Conservation (phyloP, 2,888 invertebrate genomes). For the Cephus nigrinus region DNA sequence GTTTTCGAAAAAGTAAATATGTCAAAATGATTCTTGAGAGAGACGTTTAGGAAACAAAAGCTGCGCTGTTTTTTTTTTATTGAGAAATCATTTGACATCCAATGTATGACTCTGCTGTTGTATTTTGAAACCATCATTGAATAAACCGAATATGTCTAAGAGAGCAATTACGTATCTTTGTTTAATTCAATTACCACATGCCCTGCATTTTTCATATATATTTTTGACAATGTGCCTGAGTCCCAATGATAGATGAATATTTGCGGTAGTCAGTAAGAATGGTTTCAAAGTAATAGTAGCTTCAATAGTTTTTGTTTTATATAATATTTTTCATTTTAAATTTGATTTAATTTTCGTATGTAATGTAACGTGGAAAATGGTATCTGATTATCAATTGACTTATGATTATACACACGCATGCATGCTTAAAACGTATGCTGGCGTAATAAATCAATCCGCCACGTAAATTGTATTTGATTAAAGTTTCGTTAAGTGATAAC, state of each 20-base stretch:
- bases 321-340: not conserved
- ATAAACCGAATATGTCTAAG: slow-evolving; percentile 52
- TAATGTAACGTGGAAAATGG: no score
- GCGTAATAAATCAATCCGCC: not conserved
- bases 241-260: not conserved
- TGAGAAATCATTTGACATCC: no score
- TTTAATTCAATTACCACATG: not conserved
- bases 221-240: not conserved
- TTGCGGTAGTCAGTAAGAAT: not conserved
- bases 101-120: slow-evolving; percentile 56
- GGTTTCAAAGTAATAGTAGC: slow-evolving; percentile 4
- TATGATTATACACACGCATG: not conserved
- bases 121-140: slow-evolving; percentile 56
- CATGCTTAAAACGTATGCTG: not conserved
- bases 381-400: not conserved
- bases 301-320: not conserved
- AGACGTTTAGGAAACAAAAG: no score
- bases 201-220: not conserved
- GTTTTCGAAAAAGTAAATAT: slow-evolving; percentile 12
- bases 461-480: not conserved
- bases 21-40: no score
- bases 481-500: not conserved
- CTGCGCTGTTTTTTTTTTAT: no score
- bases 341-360: no score
- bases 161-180: not conserved